Base-by-base conservation (phyloP, 1,140 invertebrate genomes). In the Tribolium madens region DNA sequence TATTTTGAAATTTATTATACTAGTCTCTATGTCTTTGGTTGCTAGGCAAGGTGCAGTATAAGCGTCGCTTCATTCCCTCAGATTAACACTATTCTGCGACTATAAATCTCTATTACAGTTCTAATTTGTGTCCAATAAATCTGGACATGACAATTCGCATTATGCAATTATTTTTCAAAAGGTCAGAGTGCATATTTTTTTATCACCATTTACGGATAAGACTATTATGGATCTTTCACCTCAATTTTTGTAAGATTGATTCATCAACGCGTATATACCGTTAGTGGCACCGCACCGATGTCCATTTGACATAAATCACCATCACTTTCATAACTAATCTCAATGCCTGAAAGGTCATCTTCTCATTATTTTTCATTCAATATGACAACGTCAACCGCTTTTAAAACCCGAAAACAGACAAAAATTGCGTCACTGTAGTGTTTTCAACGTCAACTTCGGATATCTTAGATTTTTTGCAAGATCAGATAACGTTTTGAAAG, bases 1-100 rank as follows among this genome's bases (percentile, higher is more conserved):
- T 81, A 81, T 83, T 83, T 81, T 81, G 72, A 82, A 84, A 84
- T 84, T 84, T 83, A 83, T 84, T 80, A 80, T 77, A 68, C 78
- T 77, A 80, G 78, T 76, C n/a, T n/a, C 72, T 74, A 64, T 64
- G 77, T 81, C 76, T 78, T 76, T 77, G 60, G 57, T 64, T 64
- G 57, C 57, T 64, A 64, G 57, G 57, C 64, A 53, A 73, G 72
- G 42, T 36, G 74, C 36, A 10, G 36, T 42, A 60, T 64, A 53
- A 50, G 21, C 52, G 48, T 73, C 50, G 70, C 70, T 52, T 52
- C 50, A 72, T 72, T 72, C 70, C 31, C 70, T 72, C 31, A 42
- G 48, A 53, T 73, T 73, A 73, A 73, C 71, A 73, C 71, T 73
- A 17, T 73, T 73, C 71, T 36, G 50, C 17, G 15, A 68, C 79